Conservation (phyloP, 2,797 vertebrate genomes). For the Vireo griseus region DNA sequence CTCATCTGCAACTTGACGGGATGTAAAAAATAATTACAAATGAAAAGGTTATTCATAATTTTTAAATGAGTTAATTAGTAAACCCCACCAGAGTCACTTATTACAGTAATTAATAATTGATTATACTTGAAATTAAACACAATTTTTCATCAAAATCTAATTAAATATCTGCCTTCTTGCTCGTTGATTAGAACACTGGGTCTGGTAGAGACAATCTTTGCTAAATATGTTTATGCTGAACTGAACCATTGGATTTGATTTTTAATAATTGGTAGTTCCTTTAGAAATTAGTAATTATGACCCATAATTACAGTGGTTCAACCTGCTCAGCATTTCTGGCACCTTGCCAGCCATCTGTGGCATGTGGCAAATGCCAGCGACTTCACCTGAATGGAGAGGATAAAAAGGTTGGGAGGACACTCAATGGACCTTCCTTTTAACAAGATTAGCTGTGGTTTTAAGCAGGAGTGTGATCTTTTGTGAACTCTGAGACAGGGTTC, state of each 20-base stretch:
- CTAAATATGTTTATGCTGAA: conserved; percentile 86
- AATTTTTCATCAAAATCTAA: conserved; percentile 99
- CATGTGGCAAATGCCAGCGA: background rate
- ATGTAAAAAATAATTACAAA: conserved; percentile 81
- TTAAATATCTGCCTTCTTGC: conserved; percentile 87
- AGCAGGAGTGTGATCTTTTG: background rate
- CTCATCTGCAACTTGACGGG: conserved; percentile 71
- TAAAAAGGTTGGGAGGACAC: background rate
- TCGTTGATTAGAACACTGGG: conserved; percentile 86
- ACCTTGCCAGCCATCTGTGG: conserved; percentile 44
- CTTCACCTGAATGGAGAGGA: background rate
- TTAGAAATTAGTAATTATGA: conserved; percentile 83
- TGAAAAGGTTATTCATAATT: conserved; percentile 93
- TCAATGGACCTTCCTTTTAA: background rate
- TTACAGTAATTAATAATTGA: conserved; percentile 98
- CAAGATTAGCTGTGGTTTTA: background rate
- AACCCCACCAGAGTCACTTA: conserved; percentile 88
- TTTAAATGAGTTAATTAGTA: conserved; percentile 98
- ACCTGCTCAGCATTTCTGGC: conserved; percentile 71
- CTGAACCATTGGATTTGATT: conserved; percentile 78
- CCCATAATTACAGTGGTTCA: conserved; percentile 79
- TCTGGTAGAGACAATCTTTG: conserved; percentile 80
- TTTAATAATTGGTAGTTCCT: conserved; percentile 78
- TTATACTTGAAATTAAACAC: conserved; percentile 98
- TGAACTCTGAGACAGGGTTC: background rate